These are phyloP conservation scores for Odontesthes bonariensis DNA, from an alignment of 2,113 vertebrate genomes.

Conservation along the genomic window DNA sequence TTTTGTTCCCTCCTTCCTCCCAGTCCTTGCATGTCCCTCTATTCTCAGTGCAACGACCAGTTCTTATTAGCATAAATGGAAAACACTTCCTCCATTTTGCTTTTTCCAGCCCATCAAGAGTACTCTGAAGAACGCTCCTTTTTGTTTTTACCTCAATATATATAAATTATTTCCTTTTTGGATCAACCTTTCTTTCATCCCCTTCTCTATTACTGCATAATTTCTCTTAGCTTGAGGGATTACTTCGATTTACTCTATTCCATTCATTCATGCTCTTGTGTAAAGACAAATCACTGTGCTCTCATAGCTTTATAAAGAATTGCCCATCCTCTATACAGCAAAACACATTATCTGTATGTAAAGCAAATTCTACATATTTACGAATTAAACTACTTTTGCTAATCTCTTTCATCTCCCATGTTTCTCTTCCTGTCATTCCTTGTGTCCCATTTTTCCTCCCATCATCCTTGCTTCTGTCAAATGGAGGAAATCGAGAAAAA, in stretches of 20 bases:
- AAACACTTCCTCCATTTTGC: neutral
- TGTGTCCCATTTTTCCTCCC: neutral
- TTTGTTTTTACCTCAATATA: neutral
- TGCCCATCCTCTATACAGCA: neutral
- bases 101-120: neutral
- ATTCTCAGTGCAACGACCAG: neutral
- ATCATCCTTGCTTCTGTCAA: slow-evolving; percentile 15
- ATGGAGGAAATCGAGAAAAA: slow-evolving; percentile 28
- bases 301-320: slow-evolving; percentile 8
- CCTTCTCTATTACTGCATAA: neutral
- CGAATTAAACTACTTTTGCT: slow-evolving; percentile 11
- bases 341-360: neutral
- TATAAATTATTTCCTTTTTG: neutral
- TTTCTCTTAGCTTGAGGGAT: neutral
- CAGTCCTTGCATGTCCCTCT: neutral
- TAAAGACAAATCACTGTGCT: neutral
- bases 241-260: neutral
- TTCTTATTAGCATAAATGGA: slow-evolving; percentile 9
- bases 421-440: neutral
- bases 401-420: slow-evolving; percentile 12
- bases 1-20: slow-evolving; percentile 19
- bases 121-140: slow-evolving; percentile 1
- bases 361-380: slow-evolving; percentile 8
- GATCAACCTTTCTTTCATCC: neutral
- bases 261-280: neutral